Conservation (phyloP, 2,888 invertebrate genomes). For the Chesias legatella region DNA sequence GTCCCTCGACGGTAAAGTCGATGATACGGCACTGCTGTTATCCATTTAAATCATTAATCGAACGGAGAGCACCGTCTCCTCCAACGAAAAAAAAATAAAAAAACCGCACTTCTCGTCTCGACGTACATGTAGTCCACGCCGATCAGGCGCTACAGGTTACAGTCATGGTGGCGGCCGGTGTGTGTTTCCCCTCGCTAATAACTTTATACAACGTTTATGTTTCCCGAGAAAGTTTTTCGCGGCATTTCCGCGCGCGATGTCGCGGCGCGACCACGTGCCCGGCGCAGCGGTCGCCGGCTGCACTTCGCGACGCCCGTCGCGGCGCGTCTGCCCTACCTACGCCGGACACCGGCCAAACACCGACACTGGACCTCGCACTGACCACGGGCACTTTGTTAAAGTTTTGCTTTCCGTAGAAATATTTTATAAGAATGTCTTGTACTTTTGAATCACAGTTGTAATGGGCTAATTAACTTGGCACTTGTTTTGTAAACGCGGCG, state of each 20-base stretch:
- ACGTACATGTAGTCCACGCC: slow-evolving; percentile 67
- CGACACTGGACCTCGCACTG: slow-evolving; percentile 27
- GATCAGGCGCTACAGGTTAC: slow-evolving; percentile 67
- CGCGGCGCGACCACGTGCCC: slow-evolving; percentile 69
- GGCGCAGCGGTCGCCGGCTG: slow-evolving; percentile 62
- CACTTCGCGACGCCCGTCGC: slow-evolving; percentile 26
- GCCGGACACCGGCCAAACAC: slow-evolving; percentile 24
- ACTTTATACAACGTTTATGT: slow-evolving; percentile 62
- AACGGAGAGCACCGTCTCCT: slow-evolving; percentile 72
- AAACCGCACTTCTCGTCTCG: slow-evolving; percentile 62
- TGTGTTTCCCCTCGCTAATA: slow-evolving; percentile 49
- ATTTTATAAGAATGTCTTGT: slow-evolving; percentile 49
- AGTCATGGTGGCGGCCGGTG: slow-evolving; percentile 57
- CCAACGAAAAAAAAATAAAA: slow-evolving; percentile 78
- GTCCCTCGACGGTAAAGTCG: slow-evolving; percentile 80
- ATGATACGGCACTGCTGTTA: slow-evolving; percentile 76
- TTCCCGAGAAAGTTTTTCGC: slow-evolving; percentile 75
- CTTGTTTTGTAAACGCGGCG: slow-evolving; percentile 58
- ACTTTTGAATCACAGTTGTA: slow-evolving; percentile 57
- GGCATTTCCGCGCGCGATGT: slow-evolving; percentile 69
- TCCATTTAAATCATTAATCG: slow-evolving; percentile 78
- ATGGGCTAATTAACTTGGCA: slow-evolving; percentile 53
- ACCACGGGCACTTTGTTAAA: slow-evolving; percentile 42
- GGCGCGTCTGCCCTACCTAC: slow-evolving; percentile 10
- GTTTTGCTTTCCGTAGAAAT: slow-evolving; percentile 44